Base-by-base conservation (phyloP, 2,888 invertebrate species). In the Fragum whitleyi region DNA sequence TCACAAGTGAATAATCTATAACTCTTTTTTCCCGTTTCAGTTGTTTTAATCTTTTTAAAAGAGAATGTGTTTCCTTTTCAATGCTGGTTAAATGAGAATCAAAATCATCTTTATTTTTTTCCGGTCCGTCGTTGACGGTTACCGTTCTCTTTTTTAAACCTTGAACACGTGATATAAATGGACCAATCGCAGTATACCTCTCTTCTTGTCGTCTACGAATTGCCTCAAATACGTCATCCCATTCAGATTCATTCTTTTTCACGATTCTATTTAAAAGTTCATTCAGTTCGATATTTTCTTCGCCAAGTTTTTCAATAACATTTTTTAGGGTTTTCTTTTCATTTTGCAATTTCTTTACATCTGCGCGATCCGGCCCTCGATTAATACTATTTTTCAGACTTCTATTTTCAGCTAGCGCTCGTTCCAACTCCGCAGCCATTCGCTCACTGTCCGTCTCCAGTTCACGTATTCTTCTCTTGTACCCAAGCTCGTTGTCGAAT, bases 11-110 rank as follows among this genome's bases (percentile, higher is more conserved):
- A 36, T 71, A 75, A 62, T 81, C 80, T 21, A 85, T 82, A 21
- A 77, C 77, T 36, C 73, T 72, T 47, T 85, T 85, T 51, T 85
- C 81, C 2, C 69, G 77, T 73, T 85, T 81, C 1, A 85, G 55
- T 29, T 77, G 77, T 36, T 75, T 77, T 16, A 85, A 65, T 62
- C 82, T 79, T 53, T 74, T 77, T 32, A 82, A 65, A 32, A 85
- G 76, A 36, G 67, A 47, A 26, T 82, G 72, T 51, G 85, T 73
- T 61, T 85, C 85, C 21, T 81, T 85, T 47, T 85, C 78, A 11
- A 85, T 26, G 26, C 51, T 75, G 26, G 79, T 79, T 14, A 85
- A n/a, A 26, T 81, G 73, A 14, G 72, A 26, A 75, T 85, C 85
- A 67, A 77, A 85, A 9, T 68, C 55, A 67, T 85, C 85, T 9